Percentiles rank a stretch among this genome's conserved stretches.
These are phyloP conservation scores for Vanessa tameamea DNA, from an alignment of 1,140 invertebrate species.

Conservation along the genomic window DNA sequence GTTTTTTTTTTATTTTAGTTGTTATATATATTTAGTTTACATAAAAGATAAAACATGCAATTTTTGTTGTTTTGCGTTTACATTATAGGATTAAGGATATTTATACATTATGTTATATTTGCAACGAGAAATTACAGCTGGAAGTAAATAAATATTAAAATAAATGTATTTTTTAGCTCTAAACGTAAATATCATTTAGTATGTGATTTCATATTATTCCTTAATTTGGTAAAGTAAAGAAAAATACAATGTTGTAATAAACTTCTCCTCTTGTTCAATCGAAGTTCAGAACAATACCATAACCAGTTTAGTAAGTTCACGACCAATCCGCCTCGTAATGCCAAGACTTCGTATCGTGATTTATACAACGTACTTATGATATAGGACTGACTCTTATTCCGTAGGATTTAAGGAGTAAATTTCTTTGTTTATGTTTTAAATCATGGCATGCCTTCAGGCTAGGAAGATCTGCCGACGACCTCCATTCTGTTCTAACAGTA, in stretches of 20 bases:
- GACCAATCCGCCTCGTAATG: constrained; percentile 61
- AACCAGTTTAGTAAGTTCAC: constrained; percentile 75
- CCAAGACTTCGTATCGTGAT: constrained; percentile 52
- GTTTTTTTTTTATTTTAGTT: too few species aligned
- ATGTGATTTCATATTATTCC: constrained; percentile 10
- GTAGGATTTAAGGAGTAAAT: neutral
- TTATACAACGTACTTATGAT: constrained; percentile 42
- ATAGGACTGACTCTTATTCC: neutral
- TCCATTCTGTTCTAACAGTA: constrained; percentile 24
- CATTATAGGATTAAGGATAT: too few species aligned
- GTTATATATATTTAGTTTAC: too few species aligned
- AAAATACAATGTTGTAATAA: neutral
- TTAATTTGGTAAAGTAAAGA: neutral
- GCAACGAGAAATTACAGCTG: too few species aligned
- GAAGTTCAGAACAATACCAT: constrained; percentile 57
- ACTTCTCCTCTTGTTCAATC: constrained; percentile 17
- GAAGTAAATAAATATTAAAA: too few species aligned
- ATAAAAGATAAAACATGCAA: too few species aligned
- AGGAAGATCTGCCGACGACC: neutral
- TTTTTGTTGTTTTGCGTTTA: too few species aligned
- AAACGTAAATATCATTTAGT: neutral
- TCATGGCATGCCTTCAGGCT: constrained; percentile 2
- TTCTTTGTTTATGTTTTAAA: constrained; percentile 1
- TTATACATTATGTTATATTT: too few species aligned
- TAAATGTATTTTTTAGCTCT: too few species aligned